phyloP scores from a whole-genome alignment of 2,113 vertebrate genomes.

The Poeciliopsis turrubarensis region DNA sequence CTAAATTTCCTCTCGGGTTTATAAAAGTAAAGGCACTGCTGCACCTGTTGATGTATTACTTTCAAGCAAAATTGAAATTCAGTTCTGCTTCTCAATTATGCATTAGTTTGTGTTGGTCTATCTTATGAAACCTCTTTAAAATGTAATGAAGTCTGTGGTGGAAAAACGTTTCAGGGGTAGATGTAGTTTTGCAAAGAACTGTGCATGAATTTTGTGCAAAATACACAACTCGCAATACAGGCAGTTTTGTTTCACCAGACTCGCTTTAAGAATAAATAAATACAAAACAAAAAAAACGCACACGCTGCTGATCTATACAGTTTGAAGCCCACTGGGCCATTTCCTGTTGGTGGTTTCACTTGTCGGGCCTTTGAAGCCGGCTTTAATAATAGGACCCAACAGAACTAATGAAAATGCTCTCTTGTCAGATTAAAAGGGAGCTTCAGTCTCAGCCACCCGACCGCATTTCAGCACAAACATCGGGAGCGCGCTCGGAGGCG shows the following conservation, averaged over 20 bases:
- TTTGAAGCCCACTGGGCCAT: constrained; percentile 66
- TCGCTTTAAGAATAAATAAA: constrained; percentile 18
- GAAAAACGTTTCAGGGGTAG: background rate
- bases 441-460: constrained; percentile 72
- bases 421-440: constrained; percentile 81
- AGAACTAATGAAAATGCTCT: constrained; percentile 82
- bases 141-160: background rate
- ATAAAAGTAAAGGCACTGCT: no score
- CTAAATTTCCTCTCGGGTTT: no score
- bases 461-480: constrained; percentile 71
- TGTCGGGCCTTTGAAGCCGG: constrained; percentile 77
- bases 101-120: background rate
- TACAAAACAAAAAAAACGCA: background rate
- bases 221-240: constrained; percentile 26
- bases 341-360: constrained; percentile 82
- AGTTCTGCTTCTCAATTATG: background rate
- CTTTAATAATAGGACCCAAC: constrained; percentile 82
- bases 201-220: background rate
- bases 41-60: no score
- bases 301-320: constrained; percentile 55
- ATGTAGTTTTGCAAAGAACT: background rate
- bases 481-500: constrained; percentile 48
- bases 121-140: background rate
- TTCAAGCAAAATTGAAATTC: no score
- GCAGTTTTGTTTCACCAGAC: constrained; percentile 32